These are phyloP conservation scores for Callopanchax toddi DNA, from an alignment of 2,113 vertebrate genomes.

Conservation along the genomic window DNA sequence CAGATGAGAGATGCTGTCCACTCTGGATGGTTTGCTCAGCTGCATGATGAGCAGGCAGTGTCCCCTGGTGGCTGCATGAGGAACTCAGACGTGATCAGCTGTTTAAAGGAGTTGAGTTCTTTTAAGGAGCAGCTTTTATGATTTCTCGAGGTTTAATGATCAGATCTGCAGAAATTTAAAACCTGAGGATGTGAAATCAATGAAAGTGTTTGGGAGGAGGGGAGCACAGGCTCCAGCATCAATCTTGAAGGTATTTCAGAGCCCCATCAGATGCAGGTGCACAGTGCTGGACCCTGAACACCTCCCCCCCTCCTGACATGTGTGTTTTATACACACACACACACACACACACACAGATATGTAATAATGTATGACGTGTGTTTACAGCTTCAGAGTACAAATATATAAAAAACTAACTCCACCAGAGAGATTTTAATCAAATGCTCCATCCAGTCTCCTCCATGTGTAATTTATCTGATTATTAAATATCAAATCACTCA, in stretches of 20 bases:
- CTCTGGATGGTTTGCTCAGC: constrained; percentile 14
- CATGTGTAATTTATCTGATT: constrained; percentile 22
- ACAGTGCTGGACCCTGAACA: constrained; percentile 4
- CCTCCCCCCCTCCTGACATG: constrained; percentile 14
- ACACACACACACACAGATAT: background rate
- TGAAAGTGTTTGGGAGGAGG: constrained; percentile 7
- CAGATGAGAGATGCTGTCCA: constrained; percentile 27
- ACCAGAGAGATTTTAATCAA: constrained; percentile 1
- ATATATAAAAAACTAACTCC: background rate
- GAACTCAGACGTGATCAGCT: too few relatives aligned
- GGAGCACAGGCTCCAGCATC: constrained; percentile 12
- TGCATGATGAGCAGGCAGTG: constrained; percentile 62
- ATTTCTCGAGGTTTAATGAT: background rate
- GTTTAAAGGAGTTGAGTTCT: too few relatives aligned
- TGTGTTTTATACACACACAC: too few relatives aligned
- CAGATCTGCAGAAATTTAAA: background rate
- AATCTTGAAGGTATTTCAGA: constrained; percentile 47
- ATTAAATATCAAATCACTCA: too few relatives aligned
- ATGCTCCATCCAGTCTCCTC: constrained; percentile 1
- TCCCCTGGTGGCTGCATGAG: constrained; percentile 66
- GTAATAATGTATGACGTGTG: background rate
- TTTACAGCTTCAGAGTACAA: constrained; percentile 1
- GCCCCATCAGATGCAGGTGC: constrained; percentile 13
- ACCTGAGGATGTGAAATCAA: constrained; percentile 26
- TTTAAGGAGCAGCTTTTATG: background rate